phyloP scores from a whole-genome alignment of 1,140 invertebrate species.

The Archivesica marissinica region DNA sequence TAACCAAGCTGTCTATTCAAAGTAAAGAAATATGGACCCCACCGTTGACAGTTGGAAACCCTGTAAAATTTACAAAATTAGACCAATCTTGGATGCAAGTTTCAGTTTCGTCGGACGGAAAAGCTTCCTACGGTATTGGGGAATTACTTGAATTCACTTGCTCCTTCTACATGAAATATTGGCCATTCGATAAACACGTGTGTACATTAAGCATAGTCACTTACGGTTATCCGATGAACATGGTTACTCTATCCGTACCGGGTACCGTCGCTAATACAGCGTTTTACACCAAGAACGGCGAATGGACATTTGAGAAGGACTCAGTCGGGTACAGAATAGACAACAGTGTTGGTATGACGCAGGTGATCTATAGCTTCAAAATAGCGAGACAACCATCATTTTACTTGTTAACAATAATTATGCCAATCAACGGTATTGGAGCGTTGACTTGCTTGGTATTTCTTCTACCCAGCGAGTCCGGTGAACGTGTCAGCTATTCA shows the following conservation, averaged over 20 bases:
- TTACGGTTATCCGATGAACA: background rate
- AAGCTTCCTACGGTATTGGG: background rate
- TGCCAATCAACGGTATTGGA: slow-evolving; percentile 86
- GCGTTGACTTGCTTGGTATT: slow-evolving; percentile 86
- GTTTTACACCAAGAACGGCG: background rate
- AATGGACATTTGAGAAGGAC: slow-evolving; percentile 4
- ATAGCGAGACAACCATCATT: slow-evolving; percentile 68
- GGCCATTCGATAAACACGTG: slow-evolving; percentile 26
- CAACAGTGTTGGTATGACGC: background rate
- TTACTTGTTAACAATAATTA: slow-evolving; percentile 86
- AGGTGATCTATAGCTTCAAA: background rate
- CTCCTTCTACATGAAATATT: slow-evolving; percentile 10
- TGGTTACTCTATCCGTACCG: background rate
- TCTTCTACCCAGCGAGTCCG: slow-evolving; percentile 86
- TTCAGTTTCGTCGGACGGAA: background rate
- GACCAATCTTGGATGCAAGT: background rate
- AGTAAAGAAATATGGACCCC: slow-evolving; percentile 14
- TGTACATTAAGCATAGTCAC: background rate
- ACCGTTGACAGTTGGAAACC: slow-evolving; percentile 3
- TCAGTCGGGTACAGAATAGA: background rate
- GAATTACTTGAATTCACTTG: background rate
- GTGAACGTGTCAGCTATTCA: slow-evolving; percentile 86
- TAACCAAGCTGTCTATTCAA: background rate
- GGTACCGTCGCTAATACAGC: background rate
- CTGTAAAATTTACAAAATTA: background rate